phyloP scores from a whole-genome alignment of 2,113 vertebrate genomes.

The Protobothrops mucrosquamatus region DNA sequence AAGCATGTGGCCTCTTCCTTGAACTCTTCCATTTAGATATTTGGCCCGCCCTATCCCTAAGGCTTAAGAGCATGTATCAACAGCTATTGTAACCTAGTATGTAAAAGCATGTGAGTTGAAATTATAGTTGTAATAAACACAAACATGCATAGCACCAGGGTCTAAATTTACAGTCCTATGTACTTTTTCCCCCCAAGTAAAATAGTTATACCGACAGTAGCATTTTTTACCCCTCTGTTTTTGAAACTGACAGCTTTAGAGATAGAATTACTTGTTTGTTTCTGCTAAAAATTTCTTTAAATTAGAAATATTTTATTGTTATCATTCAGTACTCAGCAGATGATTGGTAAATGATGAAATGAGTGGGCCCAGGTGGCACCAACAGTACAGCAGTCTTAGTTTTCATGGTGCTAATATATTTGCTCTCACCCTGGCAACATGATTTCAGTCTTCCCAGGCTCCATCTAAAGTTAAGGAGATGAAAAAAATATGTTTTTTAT shows the following conservation, averaged over 20 bases:
- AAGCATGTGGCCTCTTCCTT: neutral
- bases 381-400: neutral
- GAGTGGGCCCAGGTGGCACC: neutral
- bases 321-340: neutral
- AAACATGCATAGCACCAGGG: neutral
- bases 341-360: neutral
- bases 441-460: neutral
- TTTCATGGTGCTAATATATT: conserved; percentile 7
- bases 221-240: neutral
- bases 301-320: neutral
- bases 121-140: neutral
- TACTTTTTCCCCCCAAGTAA: neutral
- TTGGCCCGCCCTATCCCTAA: conserved; percentile 6
- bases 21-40: neutral
- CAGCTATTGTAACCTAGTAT: neutral
- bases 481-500: conserved; percentile 17
- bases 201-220: neutral
- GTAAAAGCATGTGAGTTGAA: neutral
- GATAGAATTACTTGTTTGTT: neutral
- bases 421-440: conserved; percentile 1
- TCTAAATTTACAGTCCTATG: neutral
- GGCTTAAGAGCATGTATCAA: neutral
- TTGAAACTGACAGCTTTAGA: neutral
- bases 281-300: neutral
- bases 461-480: conserved; percentile 17